Conservation (phyloP, 2,888 invertebrate species). For the Chaetogeoica ovagalla region DNA sequence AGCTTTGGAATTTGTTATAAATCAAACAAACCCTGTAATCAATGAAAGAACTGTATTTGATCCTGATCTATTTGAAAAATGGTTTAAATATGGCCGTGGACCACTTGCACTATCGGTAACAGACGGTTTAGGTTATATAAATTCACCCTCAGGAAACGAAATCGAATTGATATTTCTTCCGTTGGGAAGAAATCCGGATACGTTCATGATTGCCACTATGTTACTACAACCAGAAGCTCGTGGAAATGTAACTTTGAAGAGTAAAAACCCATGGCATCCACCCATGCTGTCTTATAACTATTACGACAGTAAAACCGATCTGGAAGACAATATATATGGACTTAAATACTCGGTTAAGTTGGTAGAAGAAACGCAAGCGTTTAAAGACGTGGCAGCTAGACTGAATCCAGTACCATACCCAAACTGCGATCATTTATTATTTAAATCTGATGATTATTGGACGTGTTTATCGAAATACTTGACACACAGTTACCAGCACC, state of each 20-base stretch:
- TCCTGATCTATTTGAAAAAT: constrained; percentile 53
- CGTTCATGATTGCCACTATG: constrained; percentile 64
- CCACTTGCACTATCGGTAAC: constrained; percentile 64
- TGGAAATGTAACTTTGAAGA: constrained; percentile 62
- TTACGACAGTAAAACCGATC: constrained; percentile 60
- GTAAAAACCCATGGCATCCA: constrained; percentile 62
- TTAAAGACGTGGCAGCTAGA: constrained; percentile 58
- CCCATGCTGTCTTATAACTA: constrained; percentile 64
- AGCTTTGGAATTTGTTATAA: constrained; percentile 63
- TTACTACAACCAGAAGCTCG: constrained; percentile 65
- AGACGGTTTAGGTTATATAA: constrained; percentile 66
- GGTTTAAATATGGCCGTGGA: constrained; percentile 55
- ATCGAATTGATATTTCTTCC: constrained; percentile 71
- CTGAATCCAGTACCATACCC: constrained; percentile 64
- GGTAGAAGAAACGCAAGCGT: constrained; percentile 55
- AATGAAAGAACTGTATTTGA: constrained; percentile 49
- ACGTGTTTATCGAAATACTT: constrained; percentile 66
- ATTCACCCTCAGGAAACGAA: constrained; percentile 67
- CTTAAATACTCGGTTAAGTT: constrained; percentile 55
- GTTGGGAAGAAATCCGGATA: constrained; percentile 65
- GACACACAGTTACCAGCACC: constrained; percentile 69
- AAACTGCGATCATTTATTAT: constrained; percentile 63
- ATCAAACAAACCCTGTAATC: constrained; percentile 58
- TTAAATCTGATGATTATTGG: constrained; percentile 69
- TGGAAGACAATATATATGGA: constrained; percentile 55